Conservation (phyloP, 1,140 invertebrate species). For the Diploscapter pachys region DNA sequence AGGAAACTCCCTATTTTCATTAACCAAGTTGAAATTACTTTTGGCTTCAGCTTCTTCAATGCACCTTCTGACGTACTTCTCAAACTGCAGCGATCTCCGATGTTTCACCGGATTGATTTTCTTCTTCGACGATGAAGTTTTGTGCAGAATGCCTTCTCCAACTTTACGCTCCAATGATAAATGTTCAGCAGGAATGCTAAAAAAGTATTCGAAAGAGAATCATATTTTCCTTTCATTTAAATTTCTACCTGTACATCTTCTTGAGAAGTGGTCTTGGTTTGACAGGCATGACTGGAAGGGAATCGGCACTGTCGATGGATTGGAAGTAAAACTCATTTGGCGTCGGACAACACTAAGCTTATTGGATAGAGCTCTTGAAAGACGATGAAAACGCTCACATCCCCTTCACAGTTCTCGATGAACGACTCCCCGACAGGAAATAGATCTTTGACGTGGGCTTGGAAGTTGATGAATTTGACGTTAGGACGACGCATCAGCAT, state of each 20-base stretch:
- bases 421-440: slow-evolving; percentile 19
- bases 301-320: slow-evolving; percentile 26
- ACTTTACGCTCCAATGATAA: slow-evolving; percentile 41
- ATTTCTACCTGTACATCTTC: slow-evolving; percentile 36
- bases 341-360: slow-evolving; percentile 20
- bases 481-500: slow-evolving; percentile 43
- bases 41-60: slow-evolving; percentile 27
- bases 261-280: slow-evolving; percentile 27
- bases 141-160: slow-evolving; percentile 40
- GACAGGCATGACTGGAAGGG: slow-evolving; percentile 12
- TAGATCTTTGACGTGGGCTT: no score
- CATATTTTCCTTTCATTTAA: slow-evolving; percentile 7
- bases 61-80: slow-evolving; percentile 38
- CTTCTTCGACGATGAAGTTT: background rate
- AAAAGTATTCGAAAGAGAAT: slow-evolving; percentile 15
- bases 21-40: slow-evolving; percentile 8
- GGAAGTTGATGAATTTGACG: background rate
- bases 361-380: background rate
- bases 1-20: background rate
- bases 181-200: slow-evolving; percentile 32
- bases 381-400: background rate
- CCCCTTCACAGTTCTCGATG: slow-evolving; percentile 27
- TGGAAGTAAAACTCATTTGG: slow-evolving; percentile 22
- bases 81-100: slow-evolving; percentile 28
- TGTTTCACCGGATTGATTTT: slow-evolving; percentile 20